Evolutionary conservation across 2,888 invertebrate genomes (phyloP), one percentile per base, ranked within the genome.

Genomic region (Drosophila vallismaia): DNA sequence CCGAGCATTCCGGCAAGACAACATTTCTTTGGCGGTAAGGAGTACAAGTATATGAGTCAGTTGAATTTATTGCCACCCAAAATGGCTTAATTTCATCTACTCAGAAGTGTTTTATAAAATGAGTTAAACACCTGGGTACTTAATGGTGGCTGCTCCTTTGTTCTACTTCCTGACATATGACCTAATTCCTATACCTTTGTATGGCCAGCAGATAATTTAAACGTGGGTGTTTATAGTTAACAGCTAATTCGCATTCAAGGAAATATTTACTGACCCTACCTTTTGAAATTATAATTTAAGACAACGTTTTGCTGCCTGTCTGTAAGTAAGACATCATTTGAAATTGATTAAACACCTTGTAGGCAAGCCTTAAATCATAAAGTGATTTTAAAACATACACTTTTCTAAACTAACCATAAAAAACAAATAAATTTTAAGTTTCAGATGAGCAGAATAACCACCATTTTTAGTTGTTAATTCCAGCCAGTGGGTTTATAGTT

Each of bases 21-120:
- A 48, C 60, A 60, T 60, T 60, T 60, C 60, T 60, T 31, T 2
- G 24, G 46, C 4, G 46, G 10, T 9, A 48, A 60, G 19, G 19
- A 19, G 19, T 19, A 59, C 8, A 14, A 48, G 48, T 28, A 48
- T 66, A 36, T 45, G 67, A 51, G 50, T 51, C 52, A 45, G 45
- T 66, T 64, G 45, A 45, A 63, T 66, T 66, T 63, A 63, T 66
- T 46, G 44, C 67, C 51, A 51, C 36, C 63, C 52, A 52, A 64
- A 51, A 67, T 62, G 60, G 60, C 60, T 62, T 62, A 60, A 62
- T 62, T 62, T 62, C 40, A 14, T 42, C 60, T 40, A 40, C 62
- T 60, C 63, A 62, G 60, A 62, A 62, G 62, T 62, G 62, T 26
- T 36, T 46, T 62, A 60, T 31, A 60, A 62, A 48, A 60, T 48